phyloP scores from a whole-genome alignment of 2,888 invertebrate genomes.

The Aspidiotus rigidus region DNA sequence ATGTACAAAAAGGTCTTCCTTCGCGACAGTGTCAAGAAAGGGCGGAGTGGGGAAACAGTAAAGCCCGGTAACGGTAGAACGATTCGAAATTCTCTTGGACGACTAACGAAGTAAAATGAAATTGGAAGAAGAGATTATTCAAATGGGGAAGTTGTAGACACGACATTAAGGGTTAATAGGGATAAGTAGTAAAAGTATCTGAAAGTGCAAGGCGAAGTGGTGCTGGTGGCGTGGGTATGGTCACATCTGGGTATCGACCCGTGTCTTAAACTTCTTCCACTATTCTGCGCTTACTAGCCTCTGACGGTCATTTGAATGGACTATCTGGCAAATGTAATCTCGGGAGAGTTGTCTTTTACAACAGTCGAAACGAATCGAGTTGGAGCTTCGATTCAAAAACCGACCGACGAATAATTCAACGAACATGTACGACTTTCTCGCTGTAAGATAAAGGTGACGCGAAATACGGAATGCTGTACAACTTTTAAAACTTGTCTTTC shows the following conservation, averaged over 20 bases:
- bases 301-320: conserved; percentile 34
- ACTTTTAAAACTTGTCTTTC: too few species aligned
- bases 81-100: conserved; percentile 29
- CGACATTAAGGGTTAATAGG: conserved; percentile 34
- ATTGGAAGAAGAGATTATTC: conserved; percentile 34
- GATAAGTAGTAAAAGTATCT: conserved; percentile 33
- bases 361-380: conserved; percentile 18
- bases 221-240: conserved; percentile 33
- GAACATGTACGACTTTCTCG: conserved; percentile 15
- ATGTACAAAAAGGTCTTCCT: too few species aligned
- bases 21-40: too few species aligned
- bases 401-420: conserved; percentile 26
- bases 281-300: conserved; percentile 30
- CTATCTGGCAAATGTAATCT: conserved; percentile 30
- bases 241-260: conserved; percentile 34
- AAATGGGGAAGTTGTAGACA: conserved; percentile 34
- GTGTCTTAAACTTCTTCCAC: conserved; percentile 33
- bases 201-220: conserved; percentile 32
- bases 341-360: conserved; percentile 30
- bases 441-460: too few species aligned
- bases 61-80: conserved; percentile 19
- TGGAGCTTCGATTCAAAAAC: not conserved
- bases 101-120: conserved; percentile 34
- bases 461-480: too few species aligned
- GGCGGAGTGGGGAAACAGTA: too few species aligned